Evolutionary conservation across 1,140 invertebrate species (phyloP).

Genomic region (Galleria mellonella): DNA sequence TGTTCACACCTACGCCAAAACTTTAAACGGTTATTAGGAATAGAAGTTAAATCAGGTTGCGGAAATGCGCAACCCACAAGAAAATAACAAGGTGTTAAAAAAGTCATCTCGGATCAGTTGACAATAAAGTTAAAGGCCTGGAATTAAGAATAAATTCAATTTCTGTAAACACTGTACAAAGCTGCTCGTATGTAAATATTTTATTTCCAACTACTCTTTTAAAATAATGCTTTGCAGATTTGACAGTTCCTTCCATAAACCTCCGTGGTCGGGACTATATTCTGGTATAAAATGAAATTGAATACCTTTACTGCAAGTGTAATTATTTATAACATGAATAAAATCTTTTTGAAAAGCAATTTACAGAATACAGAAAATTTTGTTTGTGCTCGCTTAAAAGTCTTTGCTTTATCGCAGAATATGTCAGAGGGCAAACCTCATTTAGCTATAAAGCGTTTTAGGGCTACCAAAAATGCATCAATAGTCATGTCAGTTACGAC

Average conservation of each 20-base stretch:
- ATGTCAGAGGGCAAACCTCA: constrained; percentile 16
- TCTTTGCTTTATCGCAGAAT: no score
- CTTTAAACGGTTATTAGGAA: neutral
- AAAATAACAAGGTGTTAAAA: constrained; percentile 11
- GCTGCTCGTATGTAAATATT: constrained; percentile 11
- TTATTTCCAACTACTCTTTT: constrained; percentile 11
- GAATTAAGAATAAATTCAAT: constrained; percentile 10
- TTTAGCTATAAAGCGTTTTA: constrained; percentile 33
- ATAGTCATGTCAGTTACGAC: neutral
- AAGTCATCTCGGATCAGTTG: constrained; percentile 6
- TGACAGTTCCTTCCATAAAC: constrained; percentile 58
- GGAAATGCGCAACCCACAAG: constrained; percentile 1
- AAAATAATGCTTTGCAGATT: constrained; percentile 44
- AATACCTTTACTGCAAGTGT: constrained; percentile 22
- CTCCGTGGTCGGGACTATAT: constrained; percentile 49
- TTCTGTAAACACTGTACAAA: constrained; percentile 8
- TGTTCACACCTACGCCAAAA: constrained; percentile 10
- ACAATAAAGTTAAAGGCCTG: constrained; percentile 7
- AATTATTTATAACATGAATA: neutral
- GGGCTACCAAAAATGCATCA: neutral
- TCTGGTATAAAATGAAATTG: constrained; percentile 62
- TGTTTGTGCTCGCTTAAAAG: neutral
- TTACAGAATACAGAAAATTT: neutral
- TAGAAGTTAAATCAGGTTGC: neutral
- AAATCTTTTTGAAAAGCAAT: neutral